phyloP scores from a whole-genome alignment of 2,888 invertebrate genomes.

The Thysanoteuthis rhombus region DNA sequence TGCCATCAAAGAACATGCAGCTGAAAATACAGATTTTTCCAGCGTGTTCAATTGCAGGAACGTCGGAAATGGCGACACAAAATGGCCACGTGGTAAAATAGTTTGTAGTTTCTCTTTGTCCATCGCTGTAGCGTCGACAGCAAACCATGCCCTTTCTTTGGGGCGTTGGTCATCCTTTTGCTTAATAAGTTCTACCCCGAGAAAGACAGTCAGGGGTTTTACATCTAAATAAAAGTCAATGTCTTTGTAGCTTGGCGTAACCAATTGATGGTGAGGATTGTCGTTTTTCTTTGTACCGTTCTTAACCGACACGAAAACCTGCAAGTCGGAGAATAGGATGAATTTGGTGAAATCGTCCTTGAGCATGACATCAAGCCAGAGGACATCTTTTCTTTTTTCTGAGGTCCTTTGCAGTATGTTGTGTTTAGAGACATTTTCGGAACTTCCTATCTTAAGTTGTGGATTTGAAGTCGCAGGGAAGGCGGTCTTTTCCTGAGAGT shows the following conservation, averaged over 20 bases:
- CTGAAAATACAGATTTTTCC: constrained; percentile 64
- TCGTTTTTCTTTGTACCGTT: constrained; percentile 37
- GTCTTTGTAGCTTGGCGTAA: constrained; percentile 46
- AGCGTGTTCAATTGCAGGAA: constrained; percentile 54
- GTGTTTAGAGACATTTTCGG: constrained; percentile 59
- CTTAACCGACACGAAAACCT: constrained; percentile 46
- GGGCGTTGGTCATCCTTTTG: constrained; percentile 38
- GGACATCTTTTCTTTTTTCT: constrained; percentile 58
- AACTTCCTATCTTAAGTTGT: constrained; percentile 45
- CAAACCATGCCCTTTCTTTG: constrained; percentile 59
- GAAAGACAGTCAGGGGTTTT: constrained; percentile 54
- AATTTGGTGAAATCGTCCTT: constrained; percentile 52
- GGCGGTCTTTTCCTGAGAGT: neutral
- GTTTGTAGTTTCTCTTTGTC: constrained; percentile 43
- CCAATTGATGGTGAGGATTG: constrained; percentile 44
- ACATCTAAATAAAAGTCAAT: constrained; percentile 45
- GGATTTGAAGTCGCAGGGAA: constrained; percentile 17
- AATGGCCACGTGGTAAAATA: constrained; percentile 42
- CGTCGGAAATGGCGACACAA: constrained; percentile 49
- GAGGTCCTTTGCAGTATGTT: constrained; percentile 60
- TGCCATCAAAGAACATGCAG: constrained; percentile 66
- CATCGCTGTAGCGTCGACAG: constrained; percentile 50
- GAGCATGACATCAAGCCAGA: constrained; percentile 55
- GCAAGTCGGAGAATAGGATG: constrained; percentile 58
- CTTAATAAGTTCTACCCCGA: constrained; percentile 53